Evolutionary conservation across 1,140 invertebrate genomes (phyloP).

Genomic region (Drosophila guanche): DNA sequence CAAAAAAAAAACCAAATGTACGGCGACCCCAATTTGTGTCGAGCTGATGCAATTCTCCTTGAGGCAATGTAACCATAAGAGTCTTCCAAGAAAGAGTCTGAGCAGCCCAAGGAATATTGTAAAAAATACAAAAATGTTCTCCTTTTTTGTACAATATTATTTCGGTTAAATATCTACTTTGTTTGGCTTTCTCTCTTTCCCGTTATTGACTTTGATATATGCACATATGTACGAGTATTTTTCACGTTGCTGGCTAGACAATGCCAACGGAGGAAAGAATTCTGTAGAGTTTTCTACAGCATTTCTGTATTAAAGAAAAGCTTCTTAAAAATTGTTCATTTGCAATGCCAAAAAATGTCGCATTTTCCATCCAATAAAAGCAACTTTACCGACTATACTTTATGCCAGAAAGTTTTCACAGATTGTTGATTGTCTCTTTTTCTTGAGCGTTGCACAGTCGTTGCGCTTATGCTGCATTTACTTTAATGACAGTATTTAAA

Average conservation of each 20-base stretch:
- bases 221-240: not conserved
- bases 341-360: too few relatives aligned
- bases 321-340: not conserved
- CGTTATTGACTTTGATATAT: not conserved
- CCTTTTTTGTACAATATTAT: too few relatives aligned
- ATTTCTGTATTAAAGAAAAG: not conserved
- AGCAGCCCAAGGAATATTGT: not conserved
- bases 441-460: too few relatives aligned
- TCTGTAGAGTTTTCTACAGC: not conserved
- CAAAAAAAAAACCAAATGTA: conserved; percentile 24
- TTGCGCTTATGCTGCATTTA: too few relatives aligned
- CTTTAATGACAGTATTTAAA: too few relatives aligned
- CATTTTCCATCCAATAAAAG: too few relatives aligned
- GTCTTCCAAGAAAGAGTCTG: conserved; percentile 33
- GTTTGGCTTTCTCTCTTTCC: too few relatives aligned
- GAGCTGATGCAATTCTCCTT: conserved; percentile 12
- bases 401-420: too few relatives aligned
- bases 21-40: conserved; percentile 23
- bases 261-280: too few relatives aligned
- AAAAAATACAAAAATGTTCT: conserved; percentile 14
- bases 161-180: too few relatives aligned
- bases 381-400: too few relatives aligned
- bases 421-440: too few relatives aligned
- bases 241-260: not conserved
- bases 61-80: conserved; percentile 22